Base-by-base conservation (phyloP, 2,888 invertebrate species). In the Idaea aversata region DNA sequence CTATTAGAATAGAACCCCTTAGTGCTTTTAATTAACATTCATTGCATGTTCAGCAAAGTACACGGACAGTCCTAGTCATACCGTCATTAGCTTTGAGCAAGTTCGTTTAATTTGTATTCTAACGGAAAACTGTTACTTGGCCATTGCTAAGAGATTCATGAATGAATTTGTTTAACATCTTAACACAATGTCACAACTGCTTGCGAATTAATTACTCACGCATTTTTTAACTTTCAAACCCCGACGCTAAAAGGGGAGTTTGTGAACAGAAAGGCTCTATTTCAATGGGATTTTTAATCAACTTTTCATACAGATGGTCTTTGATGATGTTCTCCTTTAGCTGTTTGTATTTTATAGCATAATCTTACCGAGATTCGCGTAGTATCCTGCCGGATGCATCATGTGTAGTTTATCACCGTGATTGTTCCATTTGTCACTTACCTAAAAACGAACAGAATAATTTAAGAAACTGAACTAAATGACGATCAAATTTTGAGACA, bases 341-440 rank as follows among this genome's bases (percentile, higher is more conserved):
- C 25, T 25, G 25, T 25, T 25, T 25, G 25, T 25, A 25, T 25
- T 25, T 25, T 25, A 25, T 25, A 25, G 25, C 7, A 6, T 47
- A 47, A 47, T 81, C 92, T 92, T 91, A 93, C 93, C 93, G 70
- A 93, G 88, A 77, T 93, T 93, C 70, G 93, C 93, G 90, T 93
- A 93, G 90, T 92, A 93, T 79, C 93, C 93, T 70, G 92, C 91
- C 76, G 93, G 93, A 84, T 93, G 93, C 92, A 93, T 92, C 86
- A 85, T 89, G 83, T 78, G 82, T 77, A 80, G 83, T 76, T 79
- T 82, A 88, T 91, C 90, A 92, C 90, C 88, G 88, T 63, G 75
- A 86, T 83, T 81, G 75, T 85, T 84, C 93, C 93, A 92, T 93
- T 90, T 86, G 89, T 91, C 93, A 93, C 93, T 93, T 93, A 93